Base-by-base conservation (phyloP, 2,888 invertebrate species). In the Zaprionus bogoriensis region DNA sequence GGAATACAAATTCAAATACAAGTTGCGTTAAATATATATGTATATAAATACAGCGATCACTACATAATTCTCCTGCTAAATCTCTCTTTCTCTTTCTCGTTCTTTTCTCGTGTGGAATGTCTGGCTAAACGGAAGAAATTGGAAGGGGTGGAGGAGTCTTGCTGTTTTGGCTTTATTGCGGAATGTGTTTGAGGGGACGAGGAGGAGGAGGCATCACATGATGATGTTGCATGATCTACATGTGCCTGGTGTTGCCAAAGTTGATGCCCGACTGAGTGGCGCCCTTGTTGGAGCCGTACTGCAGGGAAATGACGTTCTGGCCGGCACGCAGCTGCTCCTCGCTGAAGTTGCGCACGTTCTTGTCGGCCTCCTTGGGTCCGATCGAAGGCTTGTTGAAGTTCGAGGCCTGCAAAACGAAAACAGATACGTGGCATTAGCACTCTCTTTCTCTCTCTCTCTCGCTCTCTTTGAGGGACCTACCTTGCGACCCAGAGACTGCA, bases 281-380 rank as follows among this genome's bases (percentile, higher is more conserved):
- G 23, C 99, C 99, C 92, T 99, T 99, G 93, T 99, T 99, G 88
- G 97, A 97, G 62, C 99, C 99, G 91, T 98, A 98, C 91, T 99
- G 99, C 58, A 98, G 93, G 52, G 97, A 96, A 90, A 98, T 99
- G 64, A 99, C 96, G 46, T 96, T 95, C 88, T 98, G 96, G 0
- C 98, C 97, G 10, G 98, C 98, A 72, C 96, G 94, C 76, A 99
- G 92, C 91, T 98, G 98, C 89, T 99, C 99, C 52, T 98, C 97
- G 10, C 96, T 94, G 92, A 99, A 99, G 89, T 96, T 94, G 69
- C 99, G 94, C 38, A 97, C 95, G 90, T 99, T 98, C 92, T 97
- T 97, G 89, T 98, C 97, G 5, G 98, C 95, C 92, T 99, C 99
- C 92, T 98, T 98, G 28, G 99, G 99, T 67, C 99, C 99, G 91